Conservation (phyloP, 2,113 vertebrate genomes). For the Pituophis catenifer region DNA sequence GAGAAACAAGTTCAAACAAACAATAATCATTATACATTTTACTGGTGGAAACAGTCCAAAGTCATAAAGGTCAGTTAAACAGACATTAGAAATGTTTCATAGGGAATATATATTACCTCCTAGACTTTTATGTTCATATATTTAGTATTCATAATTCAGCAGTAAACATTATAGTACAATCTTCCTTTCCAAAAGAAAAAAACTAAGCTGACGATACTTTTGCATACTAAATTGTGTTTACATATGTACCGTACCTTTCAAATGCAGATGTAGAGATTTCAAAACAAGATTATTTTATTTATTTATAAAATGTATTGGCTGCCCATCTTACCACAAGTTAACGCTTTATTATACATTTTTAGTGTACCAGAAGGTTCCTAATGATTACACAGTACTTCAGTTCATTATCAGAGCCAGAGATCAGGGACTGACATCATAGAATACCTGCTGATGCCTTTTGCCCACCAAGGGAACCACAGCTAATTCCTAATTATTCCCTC, state of each 20-base stretch:
- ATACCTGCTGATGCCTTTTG: neutral
- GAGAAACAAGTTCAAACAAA: neutral
- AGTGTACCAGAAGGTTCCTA: neutral
- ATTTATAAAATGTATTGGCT: too few species aligned
- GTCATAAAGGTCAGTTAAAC: neutral
- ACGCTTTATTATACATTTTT: neutral
- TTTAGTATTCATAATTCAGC: neutral
- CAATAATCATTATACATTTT: neutral
- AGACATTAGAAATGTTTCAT: neutral
- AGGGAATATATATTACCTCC: neutral
- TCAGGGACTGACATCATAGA: neutral
- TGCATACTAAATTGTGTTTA: neutral
- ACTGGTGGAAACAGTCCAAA: conserved; percentile 6
- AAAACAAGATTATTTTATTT: neutral
- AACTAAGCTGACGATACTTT: neutral
- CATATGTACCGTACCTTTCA: neutral
- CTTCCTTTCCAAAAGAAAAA: neutral
- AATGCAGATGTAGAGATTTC: neutral
- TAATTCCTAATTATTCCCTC: neutral
- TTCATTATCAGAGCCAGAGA: neutral
- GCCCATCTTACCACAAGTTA: neutral
- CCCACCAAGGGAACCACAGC: neutral
- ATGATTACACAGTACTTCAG: neutral
- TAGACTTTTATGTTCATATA: neutral
- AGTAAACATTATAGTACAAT: neutral